These are phyloP conservation scores for Poecile montanus DNA, from an alignment of 2,797 vertebrate genomes.

Conservation along the genomic window DNA sequence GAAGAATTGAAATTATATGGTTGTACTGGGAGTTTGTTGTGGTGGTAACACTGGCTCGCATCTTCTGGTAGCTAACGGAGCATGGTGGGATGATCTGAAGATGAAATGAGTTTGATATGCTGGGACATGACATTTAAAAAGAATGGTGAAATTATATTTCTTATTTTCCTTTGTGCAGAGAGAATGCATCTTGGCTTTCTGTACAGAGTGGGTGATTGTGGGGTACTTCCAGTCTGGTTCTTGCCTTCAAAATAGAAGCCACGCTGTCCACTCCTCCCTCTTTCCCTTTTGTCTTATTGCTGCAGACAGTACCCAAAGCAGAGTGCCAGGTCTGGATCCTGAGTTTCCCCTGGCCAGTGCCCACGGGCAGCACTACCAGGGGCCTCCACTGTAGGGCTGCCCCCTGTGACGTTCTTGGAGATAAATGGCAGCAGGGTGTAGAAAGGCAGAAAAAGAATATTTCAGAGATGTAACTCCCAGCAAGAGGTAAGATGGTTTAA, in stretches of 20 bases:
- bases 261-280: background rate
- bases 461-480: background rate
- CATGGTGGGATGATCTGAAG: conserved; percentile 37
- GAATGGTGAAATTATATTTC: conserved; percentile 43
- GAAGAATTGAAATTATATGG: conserved; percentile 69
- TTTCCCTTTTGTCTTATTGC: background rate
- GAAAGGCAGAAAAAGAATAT: background rate
- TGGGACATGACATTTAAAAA: conserved; percentile 37
- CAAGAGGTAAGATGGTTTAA: background rate
- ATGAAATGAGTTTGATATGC: conserved; percentile 32
- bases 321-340: rapidly evolving
- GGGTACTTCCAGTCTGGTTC: background rate
- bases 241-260: background rate
- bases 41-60: background rate
- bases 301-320: background rate
- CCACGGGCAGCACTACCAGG: rapidly evolving
- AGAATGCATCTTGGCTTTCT: conserved; percentile 10
- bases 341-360: background rate
- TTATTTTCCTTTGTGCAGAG: conserved; percentile 27
- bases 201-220: background rate
- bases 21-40: conserved; percentile 47
- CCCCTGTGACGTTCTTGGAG: rapidly evolving
- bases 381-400: background rate
- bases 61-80: conserved; percentile 29
- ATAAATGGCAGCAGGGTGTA: background rate